phyloP scores from a whole-genome alignment of 2,888 invertebrate genomes.

The Ypsolopha sequella region DNA sequence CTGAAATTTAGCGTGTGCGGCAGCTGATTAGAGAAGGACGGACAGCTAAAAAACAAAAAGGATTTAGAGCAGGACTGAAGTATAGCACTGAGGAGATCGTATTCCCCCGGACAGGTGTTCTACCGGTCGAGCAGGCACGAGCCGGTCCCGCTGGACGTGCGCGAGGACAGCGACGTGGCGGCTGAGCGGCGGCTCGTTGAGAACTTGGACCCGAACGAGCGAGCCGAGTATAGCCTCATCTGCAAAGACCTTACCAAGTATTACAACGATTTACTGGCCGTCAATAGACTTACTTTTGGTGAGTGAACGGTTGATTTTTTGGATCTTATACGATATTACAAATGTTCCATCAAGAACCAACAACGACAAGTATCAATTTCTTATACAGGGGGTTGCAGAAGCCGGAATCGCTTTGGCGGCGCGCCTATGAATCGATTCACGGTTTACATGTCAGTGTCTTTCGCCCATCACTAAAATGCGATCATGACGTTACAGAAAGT shows the following conservation, averaged over 20 bases:
- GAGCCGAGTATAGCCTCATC: slow-evolving; percentile 65
- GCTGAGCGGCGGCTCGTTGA: slow-evolving; percentile 63
- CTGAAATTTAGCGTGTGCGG: no score
- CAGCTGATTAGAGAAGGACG: no score
- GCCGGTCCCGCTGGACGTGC: slow-evolving; percentile 21
- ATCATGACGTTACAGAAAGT: no score
- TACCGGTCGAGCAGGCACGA: slow-evolving; percentile 24
- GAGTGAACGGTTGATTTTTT: slow-evolving; percentile 12
- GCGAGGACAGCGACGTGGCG: slow-evolving; percentile 70
- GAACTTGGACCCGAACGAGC: slow-evolving; percentile 39
- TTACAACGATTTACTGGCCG: slow-evolving; percentile 80
- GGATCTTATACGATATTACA: background rate
- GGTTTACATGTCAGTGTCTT: no score
- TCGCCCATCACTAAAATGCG: no score
- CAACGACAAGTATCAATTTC: no score
- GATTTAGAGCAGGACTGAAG: background rate
- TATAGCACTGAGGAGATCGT: background rate
- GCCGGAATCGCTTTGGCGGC: no score
- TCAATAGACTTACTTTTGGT: slow-evolving; percentile 78
- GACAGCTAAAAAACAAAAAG: background rate
- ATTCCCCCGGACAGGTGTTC: slow-evolving; percentile 22
- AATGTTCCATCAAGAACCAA: no score
- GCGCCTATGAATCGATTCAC: no score
- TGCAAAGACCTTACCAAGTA: slow-evolving; percentile 80
- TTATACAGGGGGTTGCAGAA: no score